Evolutionary conservation across 2,113 vertebrate genomes (phyloP), one percentile per base, ranked within the genome.

Genomic region (Oncorhynchus keta): DNA sequence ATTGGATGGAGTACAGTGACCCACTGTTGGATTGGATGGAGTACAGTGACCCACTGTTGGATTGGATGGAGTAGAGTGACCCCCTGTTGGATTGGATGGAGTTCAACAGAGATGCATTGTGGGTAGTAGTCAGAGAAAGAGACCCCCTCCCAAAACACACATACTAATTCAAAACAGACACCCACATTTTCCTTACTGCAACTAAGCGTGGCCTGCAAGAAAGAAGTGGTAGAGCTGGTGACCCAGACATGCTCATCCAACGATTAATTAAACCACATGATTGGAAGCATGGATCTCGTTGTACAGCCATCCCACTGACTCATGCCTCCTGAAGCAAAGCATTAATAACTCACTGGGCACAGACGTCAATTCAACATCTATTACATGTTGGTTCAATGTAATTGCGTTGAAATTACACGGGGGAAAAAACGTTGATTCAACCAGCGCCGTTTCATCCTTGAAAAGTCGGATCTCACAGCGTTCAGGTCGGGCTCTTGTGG

Each of bases 241-340:
- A 45, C 39, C 39, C 9, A 45, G 39, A 73, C 64, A 49, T 49
- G 72, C 80, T 80, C 12, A 28, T 22, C 8, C 14, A 70, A 65
- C 73, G 81, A 87, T 82, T 81, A 86, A 90, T 90, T 87, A 88
- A 86, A 83, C 81, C 77, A 81, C 75, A 80, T 77, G 39, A 80
- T 79, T 86, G 73, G 66, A 88, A 86, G 82, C 78, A 70, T 71
- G 78, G 82, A 70, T 81, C 70, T 79, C 64, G 16, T 62, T 72
- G 45, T 66, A 62, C 70, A 88, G 85, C 85, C 76, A 83, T 83
- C 75, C 70, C 77, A 81, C 88, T 90, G 89, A 90, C 81, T 92
- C 87, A 85, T 81, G 69, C 81, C 81, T 84, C 16, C 69, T 59
- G 30, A 84, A 76, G 84, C 77, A 57, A 65, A 55, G 32, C 24